phyloP scores from a whole-genome alignment of 2,113 vertebrate genomes.

The Ochotona princeps region DNA sequence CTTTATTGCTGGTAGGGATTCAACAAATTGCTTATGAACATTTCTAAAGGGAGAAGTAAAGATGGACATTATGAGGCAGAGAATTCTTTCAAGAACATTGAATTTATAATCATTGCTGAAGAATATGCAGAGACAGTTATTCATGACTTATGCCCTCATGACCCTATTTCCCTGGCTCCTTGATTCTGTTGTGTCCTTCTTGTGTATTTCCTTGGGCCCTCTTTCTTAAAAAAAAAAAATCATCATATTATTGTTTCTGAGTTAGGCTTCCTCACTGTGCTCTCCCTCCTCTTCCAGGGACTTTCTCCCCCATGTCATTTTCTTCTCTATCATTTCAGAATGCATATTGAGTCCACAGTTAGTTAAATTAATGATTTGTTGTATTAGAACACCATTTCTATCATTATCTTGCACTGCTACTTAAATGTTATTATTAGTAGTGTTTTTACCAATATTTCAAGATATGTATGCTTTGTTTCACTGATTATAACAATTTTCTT shows the following conservation, averaged over 20 bases:
- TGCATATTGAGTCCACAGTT: not conserved
- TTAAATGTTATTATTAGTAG: slow-evolving; percentile 53
- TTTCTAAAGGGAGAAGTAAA: not conserved
- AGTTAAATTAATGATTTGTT: slow-evolving; percentile 17
- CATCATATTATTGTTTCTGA: not conserved
- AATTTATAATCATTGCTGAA: slow-evolving; percentile 1
- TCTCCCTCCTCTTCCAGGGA: not conserved
- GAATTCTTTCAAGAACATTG: slow-evolving; percentile 16
- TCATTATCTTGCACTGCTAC: slow-evolving; percentile 32
- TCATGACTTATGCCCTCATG: not conserved
- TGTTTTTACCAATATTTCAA: slow-evolving; percentile 66
- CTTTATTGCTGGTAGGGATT: not conserved
- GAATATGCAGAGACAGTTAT: not conserved
- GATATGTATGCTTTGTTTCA: slow-evolving; percentile 36
- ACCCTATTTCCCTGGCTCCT: not conserved
- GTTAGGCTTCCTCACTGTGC: not conserved
- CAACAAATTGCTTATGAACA: not conserved
- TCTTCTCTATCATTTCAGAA: not conserved
- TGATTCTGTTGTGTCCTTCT: not conserved
- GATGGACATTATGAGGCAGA: not conserved
- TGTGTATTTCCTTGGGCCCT: not conserved
- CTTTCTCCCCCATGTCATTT: not conserved
- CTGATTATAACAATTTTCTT: slow-evolving; percentile 52
- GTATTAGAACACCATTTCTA: slow-evolving; percentile 22
- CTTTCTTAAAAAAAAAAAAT: not conserved